Percentiles rank a stretch among this genome's conserved stretches.
Evolutionary conservation across 2,797 vertebrate genomes (phyloP).

Genomic region (Lepidocolaptes lacrymiger): DNA sequence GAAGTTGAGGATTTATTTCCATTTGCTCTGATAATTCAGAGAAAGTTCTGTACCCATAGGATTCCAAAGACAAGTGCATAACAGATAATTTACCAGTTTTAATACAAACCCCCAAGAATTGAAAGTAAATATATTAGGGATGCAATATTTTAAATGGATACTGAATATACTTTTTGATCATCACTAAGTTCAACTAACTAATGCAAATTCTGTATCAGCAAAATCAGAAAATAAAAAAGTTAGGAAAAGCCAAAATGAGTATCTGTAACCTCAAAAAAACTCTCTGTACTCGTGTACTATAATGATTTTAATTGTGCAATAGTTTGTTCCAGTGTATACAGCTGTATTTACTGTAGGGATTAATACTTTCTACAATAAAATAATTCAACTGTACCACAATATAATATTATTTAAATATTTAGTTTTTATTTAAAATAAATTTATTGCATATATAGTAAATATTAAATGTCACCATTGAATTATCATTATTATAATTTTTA

Average conservation of each 20-base stretch:
- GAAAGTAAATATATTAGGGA: background rate
- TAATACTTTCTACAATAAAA: background rate
- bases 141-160: background rate
- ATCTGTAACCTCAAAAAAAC: background rate
- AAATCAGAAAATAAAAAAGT: background rate
- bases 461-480: background rate
- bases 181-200: background rate
- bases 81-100: background rate
- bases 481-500: background rate
- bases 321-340: background rate
- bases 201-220: background rate
- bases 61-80: background rate
- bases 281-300: background rate
- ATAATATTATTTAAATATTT: background rate
- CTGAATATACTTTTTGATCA: background rate
- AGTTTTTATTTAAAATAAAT: background rate
- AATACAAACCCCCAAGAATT: background rate
- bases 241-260: background rate
- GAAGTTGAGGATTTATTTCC: background rate
- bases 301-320: background rate
- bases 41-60: background rate
- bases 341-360: background rate
- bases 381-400: background rate
- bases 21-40: background rate
- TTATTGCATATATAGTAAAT: background rate